Base-by-base conservation (phyloP, 2,113 vertebrate species). In the Nesogale talazaci region DNA sequence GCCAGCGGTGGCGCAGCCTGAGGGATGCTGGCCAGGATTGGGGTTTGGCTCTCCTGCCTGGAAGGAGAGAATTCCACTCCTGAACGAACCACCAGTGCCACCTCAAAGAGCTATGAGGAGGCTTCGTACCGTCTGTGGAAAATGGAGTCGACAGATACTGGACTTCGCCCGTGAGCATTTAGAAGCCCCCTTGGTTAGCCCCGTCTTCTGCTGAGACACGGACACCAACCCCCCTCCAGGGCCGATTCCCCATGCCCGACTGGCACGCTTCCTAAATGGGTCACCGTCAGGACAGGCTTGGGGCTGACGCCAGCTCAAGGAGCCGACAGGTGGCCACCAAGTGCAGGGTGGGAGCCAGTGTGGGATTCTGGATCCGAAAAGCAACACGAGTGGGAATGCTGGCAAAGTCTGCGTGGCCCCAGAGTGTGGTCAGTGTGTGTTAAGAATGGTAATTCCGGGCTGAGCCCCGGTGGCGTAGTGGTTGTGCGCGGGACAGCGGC, bases 401-500 rank as follows among this genome's bases (percentile, higher is more conserved):
- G 25, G 19, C 4, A 23, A 3, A n/a, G n/a, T 36, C 12, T 5
- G 69, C 34, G 23, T 31, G 1, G 67, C 42, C 34, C 22, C 74
- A 6, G 65, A 6, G 67, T 20, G 34, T 6, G 2, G 31, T 22
- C 42, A 1, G 14, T 4, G 34, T 17, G 1, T 25, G 63, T 61
- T 3, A 0, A 40, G 17, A 16, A 0, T 0, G 25, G 52, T 78
- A 6, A 1, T 4, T 38, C 78, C 56, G n/a, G n/a, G n/a, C n/a
- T n/a, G n/a, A n/a, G n/a, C n/a, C n/a, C n/a, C n/a, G n/a, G n/a
- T n/a, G n/a, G n/a, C n/a, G n/a, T n/a, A n/a, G n/a, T n/a, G n/a
- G n/a, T n/a, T n/a, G n/a, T n/a, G n/a, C n/a, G n/a, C n/a, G n/a
- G n/a, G n/a, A n/a, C n/a, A n/a, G n/a, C n/a, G n/a, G n/a, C n/a